Evolutionary conservation across 2,797 vertebrate genomes (phyloP).

Genomic region (Philypnodon macrostomus): DNA sequence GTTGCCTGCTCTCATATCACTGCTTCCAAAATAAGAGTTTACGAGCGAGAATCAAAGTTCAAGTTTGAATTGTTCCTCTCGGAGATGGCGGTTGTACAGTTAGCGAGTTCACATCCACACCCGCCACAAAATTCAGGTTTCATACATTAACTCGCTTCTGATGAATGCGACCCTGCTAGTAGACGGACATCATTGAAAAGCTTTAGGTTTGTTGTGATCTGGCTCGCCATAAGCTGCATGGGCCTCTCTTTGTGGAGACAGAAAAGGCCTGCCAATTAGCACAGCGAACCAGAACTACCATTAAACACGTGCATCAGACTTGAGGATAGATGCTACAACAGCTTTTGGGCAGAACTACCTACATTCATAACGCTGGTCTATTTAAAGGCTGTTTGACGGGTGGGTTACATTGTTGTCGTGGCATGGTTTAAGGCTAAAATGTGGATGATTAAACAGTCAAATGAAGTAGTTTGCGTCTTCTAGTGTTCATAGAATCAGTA

Average conservation of each 20-base stretch:
- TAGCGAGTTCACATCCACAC: background rate
- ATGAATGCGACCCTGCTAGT: slow-evolving; percentile 45
- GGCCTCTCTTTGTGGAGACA: slow-evolving; percentile 61
- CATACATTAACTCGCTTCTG: slow-evolving; percentile 50
- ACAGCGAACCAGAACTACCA: slow-evolving; percentile 49
- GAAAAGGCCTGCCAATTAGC: slow-evolving; percentile 63
- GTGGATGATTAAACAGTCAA: slow-evolving; percentile 16
- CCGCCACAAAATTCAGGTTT: slow-evolving; percentile 12
- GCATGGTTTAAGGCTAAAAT: slow-evolving; percentile 19
- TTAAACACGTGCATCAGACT: slow-evolving; percentile 29
- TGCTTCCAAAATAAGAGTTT: slow-evolving; percentile 41
- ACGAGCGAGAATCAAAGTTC: slow-evolving; percentile 47
- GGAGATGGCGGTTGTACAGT: slow-evolving; percentile 18
- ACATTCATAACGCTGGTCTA: slow-evolving; percentile 51
- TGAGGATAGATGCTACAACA: slow-evolving; percentile 10
- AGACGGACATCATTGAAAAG: slow-evolving; percentile 61
- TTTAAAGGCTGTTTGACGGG: slow-evolving; percentile 37
- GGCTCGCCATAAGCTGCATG: slow-evolving; percentile 54
- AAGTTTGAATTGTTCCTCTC: slow-evolving; percentile 55
- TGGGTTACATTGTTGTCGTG: slow-evolving; percentile 3
- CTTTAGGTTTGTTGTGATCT: slow-evolving; percentile 68
- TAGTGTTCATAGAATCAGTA: slow-evolving; percentile 31
- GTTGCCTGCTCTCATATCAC: slow-evolving; percentile 33
- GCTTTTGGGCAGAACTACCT: slow-evolving; percentile 19
- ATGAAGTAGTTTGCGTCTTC: slow-evolving; percentile 20